Conservation (phyloP, 2,888 invertebrate species). For the Idaea aversata region DNA sequence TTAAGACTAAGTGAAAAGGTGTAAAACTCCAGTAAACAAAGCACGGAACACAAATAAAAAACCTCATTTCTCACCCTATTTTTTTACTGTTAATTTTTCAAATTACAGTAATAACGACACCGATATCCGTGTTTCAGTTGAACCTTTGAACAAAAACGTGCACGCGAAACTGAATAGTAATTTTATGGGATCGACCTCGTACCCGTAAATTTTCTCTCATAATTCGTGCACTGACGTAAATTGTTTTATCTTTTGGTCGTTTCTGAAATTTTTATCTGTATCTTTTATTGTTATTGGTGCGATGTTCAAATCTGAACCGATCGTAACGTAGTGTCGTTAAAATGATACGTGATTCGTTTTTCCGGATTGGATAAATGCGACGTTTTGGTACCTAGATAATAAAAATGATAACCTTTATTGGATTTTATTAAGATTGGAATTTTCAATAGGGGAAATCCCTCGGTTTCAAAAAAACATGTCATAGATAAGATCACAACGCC, state of each 20-base stretch:
- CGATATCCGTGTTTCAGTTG: conserved; percentile 14
- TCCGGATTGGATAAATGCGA: conserved; percentile 5
- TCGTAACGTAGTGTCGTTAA: conserved; percentile 17
- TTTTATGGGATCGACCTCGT: conserved; percentile 29
- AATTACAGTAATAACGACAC: conserved; percentile 14
- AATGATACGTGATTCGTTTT: conserved; percentile 14
- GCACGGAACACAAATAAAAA: neutral
- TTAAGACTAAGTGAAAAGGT: neutral
- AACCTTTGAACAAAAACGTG: conserved; percentile 23
- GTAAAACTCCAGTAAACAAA: neutral
- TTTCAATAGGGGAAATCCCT: neutral
- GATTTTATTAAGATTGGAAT: neutral
- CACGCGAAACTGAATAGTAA: conserved; percentile 26
- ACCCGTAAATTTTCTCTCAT: conserved; percentile 28
- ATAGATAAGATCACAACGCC: neutral
- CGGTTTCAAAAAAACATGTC: neutral
- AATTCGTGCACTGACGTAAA: conserved; percentile 27
- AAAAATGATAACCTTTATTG: neutral
- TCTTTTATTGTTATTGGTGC: conserved; percentile 9
- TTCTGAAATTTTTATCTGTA: conserved; percentile 12
- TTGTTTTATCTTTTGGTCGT: conserved; percentile 29
- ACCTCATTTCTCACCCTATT: neutral
- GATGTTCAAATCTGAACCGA: conserved; percentile 6
- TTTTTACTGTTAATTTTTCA: conserved; percentile 5
- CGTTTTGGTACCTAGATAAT: neutral